Conservation (phyloP, 2,888 invertebrate genomes). For the Dastarcus helophoroides region DNA sequence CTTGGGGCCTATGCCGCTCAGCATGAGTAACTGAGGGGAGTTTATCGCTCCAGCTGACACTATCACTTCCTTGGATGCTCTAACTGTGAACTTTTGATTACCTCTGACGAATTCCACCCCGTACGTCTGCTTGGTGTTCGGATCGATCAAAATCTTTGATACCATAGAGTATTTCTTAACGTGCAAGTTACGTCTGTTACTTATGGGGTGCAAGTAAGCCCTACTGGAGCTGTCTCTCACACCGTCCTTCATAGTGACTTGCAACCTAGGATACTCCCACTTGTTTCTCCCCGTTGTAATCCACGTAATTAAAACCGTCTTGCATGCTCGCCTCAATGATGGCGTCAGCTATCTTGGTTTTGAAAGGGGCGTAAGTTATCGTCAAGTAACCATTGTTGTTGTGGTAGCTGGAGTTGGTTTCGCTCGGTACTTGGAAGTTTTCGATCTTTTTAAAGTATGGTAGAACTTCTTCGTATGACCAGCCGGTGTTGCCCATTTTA, state of each 20-base stretch:
- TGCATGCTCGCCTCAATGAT: conserved; percentile 53
- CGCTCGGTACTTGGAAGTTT: conserved; percentile 73
- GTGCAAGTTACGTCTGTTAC: conserved; percentile 40
- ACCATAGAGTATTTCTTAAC: conserved; percentile 42
- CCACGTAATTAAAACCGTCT: conserved; percentile 50
- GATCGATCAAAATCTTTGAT: conserved; percentile 36
- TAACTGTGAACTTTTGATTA: conserved; percentile 25
- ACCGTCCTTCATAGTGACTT: conserved; percentile 41
- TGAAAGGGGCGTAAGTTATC: conserved; percentile 46
- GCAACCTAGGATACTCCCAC: conserved; percentile 43
- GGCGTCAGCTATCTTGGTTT: conserved; percentile 46
- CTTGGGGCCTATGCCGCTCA: conserved; percentile 46
- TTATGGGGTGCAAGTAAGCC: conserved; percentile 40
- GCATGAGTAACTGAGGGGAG: conserved; percentile 69
- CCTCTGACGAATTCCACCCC: conserved; percentile 38
- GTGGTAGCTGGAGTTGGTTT: conserved; percentile 41
- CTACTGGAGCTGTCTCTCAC: conserved; percentile 39
- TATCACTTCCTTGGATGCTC: conserved; percentile 45
- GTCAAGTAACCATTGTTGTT: conserved; percentile 44
- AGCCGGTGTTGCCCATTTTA: conserved; percentile 56
- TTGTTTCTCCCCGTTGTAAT: conserved; percentile 53
- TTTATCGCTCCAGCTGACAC: conserved; percentile 54
- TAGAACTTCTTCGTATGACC: conserved; percentile 62
- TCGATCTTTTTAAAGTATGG: conserved; percentile 75
- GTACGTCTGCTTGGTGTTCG: conserved; percentile 31